phyloP scores from a whole-genome alignment of 2,888 invertebrate genomes.

The Athripsodes cinereus region DNA sequence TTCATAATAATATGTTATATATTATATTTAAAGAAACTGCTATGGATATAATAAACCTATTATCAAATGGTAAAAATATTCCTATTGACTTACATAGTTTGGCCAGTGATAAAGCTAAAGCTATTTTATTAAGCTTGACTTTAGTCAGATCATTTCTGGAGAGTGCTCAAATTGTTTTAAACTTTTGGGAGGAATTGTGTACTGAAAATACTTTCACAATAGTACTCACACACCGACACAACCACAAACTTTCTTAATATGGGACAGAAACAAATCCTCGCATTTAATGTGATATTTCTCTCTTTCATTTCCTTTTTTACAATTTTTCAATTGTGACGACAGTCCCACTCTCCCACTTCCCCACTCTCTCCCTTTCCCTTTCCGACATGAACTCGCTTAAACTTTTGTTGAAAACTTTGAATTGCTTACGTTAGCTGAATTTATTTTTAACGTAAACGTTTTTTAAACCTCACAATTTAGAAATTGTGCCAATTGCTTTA shows the following conservation, averaged over 20 bases:
- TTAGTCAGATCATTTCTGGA: conserved; percentile 12
- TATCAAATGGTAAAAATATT: too few species aligned
- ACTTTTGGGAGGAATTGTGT: conserved; percentile 11
- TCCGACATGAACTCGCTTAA: conserved; percentile 12
- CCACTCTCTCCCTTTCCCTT: conserved; percentile 1
- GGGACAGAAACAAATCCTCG: conserved; percentile 20
- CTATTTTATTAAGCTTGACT: neutral
- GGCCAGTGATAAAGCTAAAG: too few species aligned
- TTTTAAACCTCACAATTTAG: conserved; percentile 12
- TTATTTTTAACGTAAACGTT: conserved; percentile 18
- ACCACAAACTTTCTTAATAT: conserved; percentile 21
- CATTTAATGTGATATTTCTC: conserved; percentile 14
- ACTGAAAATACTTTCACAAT: conserved; percentile 10
- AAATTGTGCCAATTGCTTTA: conserved; percentile 2
- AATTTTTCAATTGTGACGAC: conserved; percentile 20
- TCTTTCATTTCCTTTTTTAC: conserved; percentile 13
- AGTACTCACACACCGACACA: conserved; percentile 1
- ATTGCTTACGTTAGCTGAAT: conserved; percentile 18
- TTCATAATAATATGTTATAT: too few species aligned
- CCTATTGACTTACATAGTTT: too few species aligned
- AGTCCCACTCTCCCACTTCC: conserved; percentile 4
- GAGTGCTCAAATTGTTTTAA: conserved; percentile 10
- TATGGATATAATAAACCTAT: too few species aligned
- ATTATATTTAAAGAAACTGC: too few species aligned
- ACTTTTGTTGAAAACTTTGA: conserved; percentile 13